Base-by-base conservation (phyloP, 2,113 vertebrate genomes). In the Camelus bactrianus region DNA sequence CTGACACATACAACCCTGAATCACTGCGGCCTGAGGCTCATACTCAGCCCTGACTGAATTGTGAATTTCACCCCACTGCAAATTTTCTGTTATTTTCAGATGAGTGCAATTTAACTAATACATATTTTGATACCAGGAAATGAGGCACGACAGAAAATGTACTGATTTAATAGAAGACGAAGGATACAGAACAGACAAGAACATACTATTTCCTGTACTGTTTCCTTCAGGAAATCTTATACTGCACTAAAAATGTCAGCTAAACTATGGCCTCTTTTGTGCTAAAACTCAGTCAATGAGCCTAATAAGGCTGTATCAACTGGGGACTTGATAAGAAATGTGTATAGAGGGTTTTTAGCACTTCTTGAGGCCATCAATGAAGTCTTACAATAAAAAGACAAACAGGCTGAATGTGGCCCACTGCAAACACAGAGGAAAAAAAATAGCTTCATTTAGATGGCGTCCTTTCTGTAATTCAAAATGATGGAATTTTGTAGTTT, bases 61-160 rank as follows among this genome's bases (percentile, higher is more conserved):
- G 69, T 58, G 65, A 22, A 56, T 35, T 85, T 30, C 9, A 69
- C 7, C 32, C 42, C 11, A 13, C 12, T n/a, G 38, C 26, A 93
- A 94, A 65, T 56, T 56, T 89, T 93, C 42, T 94, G 19, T 48
- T 89, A 30, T 93, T 93, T 93, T 87, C 56, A 89, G 50, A 42
- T 20, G 64, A 86, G 22, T n/a, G 6, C 15, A 70, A 91, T 92
- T 87, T 60, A 96, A 54, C 76, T 76, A 89, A 82, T 67, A 73
- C 1, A 83, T 30, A 64, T 93, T 89, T 96, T 90, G 50, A 87
- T 83, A 83, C 6, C 32, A 94, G 35, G 13, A 84, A 94, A 82
- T 58, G 15, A 88, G n/a, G 65, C 9, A 46, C 48, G 19, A 20
- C 7, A 76, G 58, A 77, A 95, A 88, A 67, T 46, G 62, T 26